Conservation (phyloP, 2,113 vertebrate genomes). For the Apodemus sylvaticus region DNA sequence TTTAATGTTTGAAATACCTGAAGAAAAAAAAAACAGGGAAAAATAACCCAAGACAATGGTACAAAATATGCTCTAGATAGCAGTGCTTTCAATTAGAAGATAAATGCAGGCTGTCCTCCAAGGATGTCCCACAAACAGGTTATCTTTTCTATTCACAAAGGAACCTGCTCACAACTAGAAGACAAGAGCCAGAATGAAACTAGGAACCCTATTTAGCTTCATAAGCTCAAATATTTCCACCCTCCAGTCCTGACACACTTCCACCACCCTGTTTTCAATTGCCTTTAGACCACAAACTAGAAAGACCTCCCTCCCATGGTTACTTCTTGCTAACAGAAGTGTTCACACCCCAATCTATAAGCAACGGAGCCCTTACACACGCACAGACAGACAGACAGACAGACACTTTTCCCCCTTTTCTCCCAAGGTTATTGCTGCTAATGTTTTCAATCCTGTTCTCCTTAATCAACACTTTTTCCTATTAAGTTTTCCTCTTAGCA, state of each 20-base stretch:
- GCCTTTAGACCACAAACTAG: neutral
- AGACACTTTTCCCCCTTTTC: neutral
- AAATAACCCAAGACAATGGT: neutral
- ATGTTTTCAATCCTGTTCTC: neutral
- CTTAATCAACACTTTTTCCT: neutral
- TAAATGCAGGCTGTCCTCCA: neutral
- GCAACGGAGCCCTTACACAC: neutral
- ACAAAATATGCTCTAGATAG: neutral
- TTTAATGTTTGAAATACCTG: constrained; percentile 2
- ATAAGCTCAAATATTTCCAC: neutral
- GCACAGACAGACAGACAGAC: neutral
- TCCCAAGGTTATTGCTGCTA: neutral
- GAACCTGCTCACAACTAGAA: neutral
- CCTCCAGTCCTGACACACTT: neutral
- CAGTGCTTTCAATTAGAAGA: neutral
- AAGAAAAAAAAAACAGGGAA: neutral
- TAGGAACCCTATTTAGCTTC: neutral
- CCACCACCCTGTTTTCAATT: neutral
- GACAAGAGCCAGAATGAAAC: neutral
- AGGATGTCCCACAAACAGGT: neutral
- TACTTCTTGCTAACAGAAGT: neutral
- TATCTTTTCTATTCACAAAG: neutral
- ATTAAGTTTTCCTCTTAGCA: neutral
- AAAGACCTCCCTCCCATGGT: neutral
- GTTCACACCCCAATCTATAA: neutral